These are phyloP conservation scores for Protobothrops flavoviridis DNA, from an alignment of 2,113 vertebrate species.

Conservation along the genomic window DNA sequence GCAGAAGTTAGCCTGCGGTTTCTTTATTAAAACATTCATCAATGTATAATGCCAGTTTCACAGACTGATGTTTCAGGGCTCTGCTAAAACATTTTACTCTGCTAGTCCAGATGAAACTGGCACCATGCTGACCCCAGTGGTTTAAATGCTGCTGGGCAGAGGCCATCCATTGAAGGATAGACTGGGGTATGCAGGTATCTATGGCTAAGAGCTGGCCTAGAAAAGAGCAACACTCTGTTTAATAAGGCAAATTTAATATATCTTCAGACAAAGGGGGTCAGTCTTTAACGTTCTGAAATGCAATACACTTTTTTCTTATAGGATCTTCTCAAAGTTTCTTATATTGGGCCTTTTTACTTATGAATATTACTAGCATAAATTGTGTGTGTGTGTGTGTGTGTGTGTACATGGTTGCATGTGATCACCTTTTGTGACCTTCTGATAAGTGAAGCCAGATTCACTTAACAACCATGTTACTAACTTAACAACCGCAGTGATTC, in stretches of 20 bases:
- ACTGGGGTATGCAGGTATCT: not conserved
- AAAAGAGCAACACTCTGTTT: not conserved
- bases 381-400: no score
- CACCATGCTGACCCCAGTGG: not conserved
- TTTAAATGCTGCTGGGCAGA: not conserved
- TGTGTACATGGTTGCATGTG: no score
- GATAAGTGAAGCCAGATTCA: not conserved
- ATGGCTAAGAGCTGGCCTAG: not conserved
- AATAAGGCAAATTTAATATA: no score
- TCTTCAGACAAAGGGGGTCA: no score
- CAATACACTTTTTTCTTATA: no score
- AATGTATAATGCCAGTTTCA: not conserved
- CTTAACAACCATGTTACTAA: not conserved
- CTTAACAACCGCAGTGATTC: not conserved
- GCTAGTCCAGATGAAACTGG: not conserved
- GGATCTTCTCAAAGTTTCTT: no score
- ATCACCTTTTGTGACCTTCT: no score
- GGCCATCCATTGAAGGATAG: not conserved
- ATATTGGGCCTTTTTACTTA: no score
- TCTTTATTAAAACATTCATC: not conserved
- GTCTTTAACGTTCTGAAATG: no score
- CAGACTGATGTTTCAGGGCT: not conserved
- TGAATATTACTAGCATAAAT: no score
- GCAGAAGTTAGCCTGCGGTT: not conserved
- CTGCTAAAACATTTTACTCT: not conserved